Evolutionary conservation across 1,140 invertebrate genomes (phyloP).

Genomic region (Carcinoscorpius rotundicauda): DNA sequence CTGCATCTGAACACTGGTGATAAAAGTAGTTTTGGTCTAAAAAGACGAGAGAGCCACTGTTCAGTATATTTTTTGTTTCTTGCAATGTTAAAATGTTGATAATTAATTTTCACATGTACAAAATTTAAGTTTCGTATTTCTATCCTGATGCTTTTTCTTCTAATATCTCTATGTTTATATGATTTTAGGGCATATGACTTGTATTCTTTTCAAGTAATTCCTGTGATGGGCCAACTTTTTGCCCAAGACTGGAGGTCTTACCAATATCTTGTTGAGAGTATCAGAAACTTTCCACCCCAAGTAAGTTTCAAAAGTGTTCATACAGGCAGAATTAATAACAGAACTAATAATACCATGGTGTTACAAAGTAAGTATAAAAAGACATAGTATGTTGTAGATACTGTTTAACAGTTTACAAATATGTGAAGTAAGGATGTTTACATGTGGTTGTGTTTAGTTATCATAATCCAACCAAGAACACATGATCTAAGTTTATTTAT

Average conservation of each 20-base stretch:
- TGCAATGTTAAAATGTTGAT: slow-evolving; percentile 8
- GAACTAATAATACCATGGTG: no score
- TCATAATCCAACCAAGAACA: no score
- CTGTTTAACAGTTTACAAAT: no score
- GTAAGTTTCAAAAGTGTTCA: slow-evolving; percentile 33
- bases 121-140: slow-evolving; percentile 15
- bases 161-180: slow-evolving; percentile 6
- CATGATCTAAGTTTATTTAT: no score
- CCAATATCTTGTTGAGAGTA: slow-evolving; percentile 97
- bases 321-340: no score
- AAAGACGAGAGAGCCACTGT: no score
- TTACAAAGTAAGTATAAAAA: no score
- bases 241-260: slow-evolving; percentile 95
- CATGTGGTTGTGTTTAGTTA: no score
- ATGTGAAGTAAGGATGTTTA: no score
- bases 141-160: slow-evolving; percentile 22
- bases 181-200: slow-evolving; percentile 72
- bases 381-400: no score
- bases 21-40: no score
- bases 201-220: slow-evolving; percentile 97
- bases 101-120: slow-evolving; percentile 5
- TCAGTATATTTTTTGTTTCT: background rate
- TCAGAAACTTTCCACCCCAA: slow-evolving; percentile 89
- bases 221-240: slow-evolving; percentile 84
- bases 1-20: no score